Conservation (phyloP, 2,888 invertebrate species). For the Agrochola lota region DNA sequence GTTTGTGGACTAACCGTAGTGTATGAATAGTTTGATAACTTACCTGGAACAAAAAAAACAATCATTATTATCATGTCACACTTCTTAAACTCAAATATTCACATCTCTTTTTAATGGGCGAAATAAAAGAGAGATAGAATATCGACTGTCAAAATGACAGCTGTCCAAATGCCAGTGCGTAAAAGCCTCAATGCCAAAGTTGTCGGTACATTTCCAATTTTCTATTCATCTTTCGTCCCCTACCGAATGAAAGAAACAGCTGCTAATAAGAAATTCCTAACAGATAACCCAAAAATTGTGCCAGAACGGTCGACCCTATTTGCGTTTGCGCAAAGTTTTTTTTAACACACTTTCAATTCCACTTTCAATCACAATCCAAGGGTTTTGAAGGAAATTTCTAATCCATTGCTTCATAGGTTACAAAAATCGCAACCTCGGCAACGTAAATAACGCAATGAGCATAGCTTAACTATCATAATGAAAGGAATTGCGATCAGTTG, state of each 20-base stretch:
- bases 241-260: background rate
- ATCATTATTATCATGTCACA: background rate
- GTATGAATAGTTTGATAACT: background rate
- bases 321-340: too few species aligned
- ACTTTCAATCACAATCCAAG: too few species aligned
- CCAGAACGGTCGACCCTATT: background rate
- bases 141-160: slow-evolving; percentile 4
- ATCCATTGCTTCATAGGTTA: too few species aligned
- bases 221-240: too few species aligned
- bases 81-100: background rate
- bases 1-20: background rate
- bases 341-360: too few species aligned
- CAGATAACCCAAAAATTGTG: background rate
- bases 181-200: background rate
- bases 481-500: too few species aligned
- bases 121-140: background rate
- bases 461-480: too few species aligned
- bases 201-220: too few species aligned
- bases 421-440: too few species aligned
- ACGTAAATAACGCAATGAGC: too few species aligned
- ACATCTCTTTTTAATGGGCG: background rate
- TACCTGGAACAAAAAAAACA: slow-evolving; percentile 37
- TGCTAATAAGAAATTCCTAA: background rate
- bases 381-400: too few species aligned
- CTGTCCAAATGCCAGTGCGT: background rate